phyloP scores from a whole-genome alignment of 2,113 vertebrate species.

The Elanus axillaris region DNA sequence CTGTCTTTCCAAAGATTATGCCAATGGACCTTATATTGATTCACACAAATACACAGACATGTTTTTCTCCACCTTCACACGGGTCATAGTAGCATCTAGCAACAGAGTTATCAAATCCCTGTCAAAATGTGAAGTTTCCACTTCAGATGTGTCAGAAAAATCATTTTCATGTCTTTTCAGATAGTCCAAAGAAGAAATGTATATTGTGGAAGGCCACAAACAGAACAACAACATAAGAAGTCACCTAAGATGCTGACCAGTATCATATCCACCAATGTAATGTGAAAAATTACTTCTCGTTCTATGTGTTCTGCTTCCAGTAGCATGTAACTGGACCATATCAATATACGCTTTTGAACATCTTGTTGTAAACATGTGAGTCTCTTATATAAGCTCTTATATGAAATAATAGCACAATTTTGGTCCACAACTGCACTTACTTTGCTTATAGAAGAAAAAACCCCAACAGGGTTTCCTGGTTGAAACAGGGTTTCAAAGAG shows the following conservation, averaged over 20 bases:
- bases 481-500: not conserved
- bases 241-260: not conserved
- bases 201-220: not conserved
- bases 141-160: not conserved
- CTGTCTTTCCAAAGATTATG: not conserved
- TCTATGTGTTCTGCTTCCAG: not conserved
- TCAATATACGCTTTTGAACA: not conserved
- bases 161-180: not conserved
- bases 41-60: not conserved
- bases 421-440: not conserved
- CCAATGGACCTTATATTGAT: not conserved
- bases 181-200: not conserved
- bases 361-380: not conserved
- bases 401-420: not conserved
- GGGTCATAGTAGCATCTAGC: not conserved
- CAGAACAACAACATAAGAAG: not conserved
- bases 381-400: not conserved
- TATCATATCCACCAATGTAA: not conserved
- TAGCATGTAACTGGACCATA: not conserved
- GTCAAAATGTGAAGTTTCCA: not conserved
- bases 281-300: not conserved
- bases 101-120: not conserved
- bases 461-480: fast-evolving
- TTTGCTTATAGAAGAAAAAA: not conserved
- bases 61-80: not conserved